Conservation (phyloP, 2,888 invertebrate genomes). For the Latheticus oryzae region DNA sequence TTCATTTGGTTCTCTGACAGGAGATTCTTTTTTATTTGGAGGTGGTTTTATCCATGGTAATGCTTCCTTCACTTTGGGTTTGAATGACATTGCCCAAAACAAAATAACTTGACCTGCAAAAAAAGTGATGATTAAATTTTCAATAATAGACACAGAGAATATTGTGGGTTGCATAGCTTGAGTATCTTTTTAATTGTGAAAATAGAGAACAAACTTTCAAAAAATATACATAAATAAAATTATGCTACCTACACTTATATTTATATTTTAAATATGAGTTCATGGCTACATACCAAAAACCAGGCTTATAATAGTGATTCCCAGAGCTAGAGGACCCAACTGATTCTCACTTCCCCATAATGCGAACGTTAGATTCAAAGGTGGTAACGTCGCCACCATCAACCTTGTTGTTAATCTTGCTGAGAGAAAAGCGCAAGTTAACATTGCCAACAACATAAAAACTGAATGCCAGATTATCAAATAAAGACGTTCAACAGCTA, state of each 20-base stretch:
- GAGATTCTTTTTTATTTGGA: not conserved
- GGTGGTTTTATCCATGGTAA: not conserved
- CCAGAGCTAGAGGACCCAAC: constrained; percentile 53
- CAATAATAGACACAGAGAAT: too few species aligned
- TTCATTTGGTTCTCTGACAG: not conserved
- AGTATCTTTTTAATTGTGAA: too few species aligned
- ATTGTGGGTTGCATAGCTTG: too few species aligned
- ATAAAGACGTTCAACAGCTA: constrained; percentile 60
- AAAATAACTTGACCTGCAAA: constrained; percentile 13
- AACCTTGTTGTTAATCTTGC: constrained; percentile 56
- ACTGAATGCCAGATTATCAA: constrained; percentile 59
- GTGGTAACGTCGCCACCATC: constrained; percentile 56
- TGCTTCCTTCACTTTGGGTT: not conserved
- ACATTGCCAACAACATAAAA: constrained; percentile 60
- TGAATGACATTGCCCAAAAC: constrained; percentile 8
- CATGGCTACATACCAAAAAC: constrained; percentile 48
- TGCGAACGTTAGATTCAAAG: constrained; percentile 59
- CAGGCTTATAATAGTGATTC: constrained; percentile 47
- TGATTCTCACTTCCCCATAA: constrained; percentile 55
- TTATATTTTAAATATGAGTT: not conserved
- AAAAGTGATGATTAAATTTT: too few species aligned
- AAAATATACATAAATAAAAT: too few species aligned
- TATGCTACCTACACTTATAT: not conserved
- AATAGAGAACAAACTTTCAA: too few species aligned
- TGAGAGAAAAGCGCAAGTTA: constrained; percentile 62